Evolutionary conservation across 1,140 invertebrate species (phyloP).

Genomic region (Tetraneura akinire): DNA sequence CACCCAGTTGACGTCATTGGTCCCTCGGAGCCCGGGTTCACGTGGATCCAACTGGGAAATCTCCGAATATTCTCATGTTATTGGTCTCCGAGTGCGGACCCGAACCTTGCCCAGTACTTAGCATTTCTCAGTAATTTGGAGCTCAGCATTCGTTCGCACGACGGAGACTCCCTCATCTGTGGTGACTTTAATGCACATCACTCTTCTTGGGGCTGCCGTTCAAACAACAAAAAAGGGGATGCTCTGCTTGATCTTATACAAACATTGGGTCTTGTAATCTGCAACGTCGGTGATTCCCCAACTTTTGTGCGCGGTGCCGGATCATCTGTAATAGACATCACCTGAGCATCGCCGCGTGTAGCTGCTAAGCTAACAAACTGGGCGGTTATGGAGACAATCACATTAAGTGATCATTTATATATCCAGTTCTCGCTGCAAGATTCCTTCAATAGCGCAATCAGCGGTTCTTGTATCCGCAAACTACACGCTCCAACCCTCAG

Average conservation of each 20-base stretch:
- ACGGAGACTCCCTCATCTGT: not conserved
- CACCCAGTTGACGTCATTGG: too few relatives aligned
- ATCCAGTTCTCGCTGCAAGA: not conserved
- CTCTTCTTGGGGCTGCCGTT: not conserved
- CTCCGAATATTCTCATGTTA: too few relatives aligned
- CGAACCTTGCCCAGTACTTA: too few relatives aligned
- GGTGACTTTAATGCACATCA: not conserved
- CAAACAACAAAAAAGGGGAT: not conserved
- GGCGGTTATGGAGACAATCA: not conserved
- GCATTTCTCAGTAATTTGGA: too few relatives aligned
- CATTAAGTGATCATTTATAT: not conserved
- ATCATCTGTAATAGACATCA: not conserved
- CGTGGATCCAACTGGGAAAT: too few relatives aligned
- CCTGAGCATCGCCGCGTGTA: not conserved
- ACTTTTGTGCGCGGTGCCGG: not conserved
- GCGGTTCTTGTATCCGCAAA: too few relatives aligned
- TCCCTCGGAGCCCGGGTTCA: too few relatives aligned
- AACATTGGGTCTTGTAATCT: not conserved
- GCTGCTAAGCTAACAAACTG: not conserved
- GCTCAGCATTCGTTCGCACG: too few relatives aligned
- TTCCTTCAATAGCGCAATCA: too few relatives aligned
- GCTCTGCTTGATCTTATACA: not conserved
- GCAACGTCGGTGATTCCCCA: not conserved
- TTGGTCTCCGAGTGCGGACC: too few relatives aligned
- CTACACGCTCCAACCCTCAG: too few relatives aligned